Base-by-base conservation (phyloP, 2,888 invertebrate species). In the Mamestra brassicae region DNA sequence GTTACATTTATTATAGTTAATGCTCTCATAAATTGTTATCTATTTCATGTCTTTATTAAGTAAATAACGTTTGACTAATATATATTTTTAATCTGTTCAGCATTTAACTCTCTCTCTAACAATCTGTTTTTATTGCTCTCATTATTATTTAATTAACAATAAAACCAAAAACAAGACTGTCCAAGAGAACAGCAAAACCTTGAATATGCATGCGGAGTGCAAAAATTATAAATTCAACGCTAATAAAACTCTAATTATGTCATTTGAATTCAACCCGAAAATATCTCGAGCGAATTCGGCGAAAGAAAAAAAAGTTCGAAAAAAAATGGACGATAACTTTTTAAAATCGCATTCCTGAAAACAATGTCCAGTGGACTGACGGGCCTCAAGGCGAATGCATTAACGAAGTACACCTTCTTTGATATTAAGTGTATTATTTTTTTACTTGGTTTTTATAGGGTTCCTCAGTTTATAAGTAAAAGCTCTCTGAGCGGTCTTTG, bases 341-440 rank as follows among this genome's bases (percentile, higher is more conserved):
- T 93, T 93, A 92, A 94, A 93, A 91, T 92, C 93, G 93, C 95
- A 95, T 96, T 95, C 95, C 95, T 94, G 95, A 95, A 95, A 95
- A 96, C 96, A 96, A 96, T 96, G 95, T 96, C 93, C 88, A 92
- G 89, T 69, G 84, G 85, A 89, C 94, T 94, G 95, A 95, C 95
- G 94, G 88, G 94, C 96, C 96, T 94, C 90, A 93, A 94, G 96
- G 95, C 93, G 93, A 94, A 93, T 95, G 95, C 95, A 96, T 96
- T 96, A 96, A 96, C 96, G 95, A 93, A 94, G 94, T 95, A 95
- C 95, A 95, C 94, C 95, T 95, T 91, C 93, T 96, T 95, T 95
- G 95, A 96, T 96, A 96, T 96, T 95, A 96, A 95, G 95, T 93
- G 94, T 94, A 95, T 94, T 95, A 95, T 95, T 95, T 96, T 85